Base-by-base conservation (phyloP, 2,888 invertebrate species). In the Tryphoninae sp. region DNA sequence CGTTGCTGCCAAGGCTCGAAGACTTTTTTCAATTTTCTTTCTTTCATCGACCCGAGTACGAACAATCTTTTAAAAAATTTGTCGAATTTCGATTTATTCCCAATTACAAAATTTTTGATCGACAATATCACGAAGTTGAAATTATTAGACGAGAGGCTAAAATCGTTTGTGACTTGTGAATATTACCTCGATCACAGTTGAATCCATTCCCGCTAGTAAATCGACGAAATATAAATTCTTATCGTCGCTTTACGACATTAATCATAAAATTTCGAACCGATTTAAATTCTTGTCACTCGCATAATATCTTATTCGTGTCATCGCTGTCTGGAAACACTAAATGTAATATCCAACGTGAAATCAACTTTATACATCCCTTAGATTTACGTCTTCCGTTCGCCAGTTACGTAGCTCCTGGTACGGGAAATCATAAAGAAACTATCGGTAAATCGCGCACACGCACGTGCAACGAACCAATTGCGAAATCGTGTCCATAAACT, bases 401-500 rank as follows among this genome's bases (percentile, higher is more conserved):
- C 1, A 2, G 13, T 19, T 16, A 16, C 19, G n/a, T n/a, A 67
- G 45, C 49, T 45, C n/a, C 33, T 11, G 40, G 19, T 33, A 22
- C 11, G 23, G 51, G 33, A 72, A 51, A 62, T 72, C 51, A 49
- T 67, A 62, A 51, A 77, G 49, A 13, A 49, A 68, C 9, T 33
- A 53, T 62, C 42, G 64, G 16, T 4, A 26, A 69, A 33, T 11
- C 23, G 26, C n/a, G 33, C 19, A 49, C 33, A 68, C 19, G 19
- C 16, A 40, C 16, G 40, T 51, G 62, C 22, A 67, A 33, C n/a
- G 33, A 23, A 22, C n/a, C 68, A 73, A 64, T 73, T 55, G 59
- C 13, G 68, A 64, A 72, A 62, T 45, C 3, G 68, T 51, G 45
- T 19, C 11, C 58, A 13, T 58, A 61, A 77, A 68, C 71, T 55